A percentile compares a stretch with the other conserved stretches of the same genome.
Conservation (phyloP, 2,797 vertebrate species). For the Rhyacichthys aspro region DNA sequence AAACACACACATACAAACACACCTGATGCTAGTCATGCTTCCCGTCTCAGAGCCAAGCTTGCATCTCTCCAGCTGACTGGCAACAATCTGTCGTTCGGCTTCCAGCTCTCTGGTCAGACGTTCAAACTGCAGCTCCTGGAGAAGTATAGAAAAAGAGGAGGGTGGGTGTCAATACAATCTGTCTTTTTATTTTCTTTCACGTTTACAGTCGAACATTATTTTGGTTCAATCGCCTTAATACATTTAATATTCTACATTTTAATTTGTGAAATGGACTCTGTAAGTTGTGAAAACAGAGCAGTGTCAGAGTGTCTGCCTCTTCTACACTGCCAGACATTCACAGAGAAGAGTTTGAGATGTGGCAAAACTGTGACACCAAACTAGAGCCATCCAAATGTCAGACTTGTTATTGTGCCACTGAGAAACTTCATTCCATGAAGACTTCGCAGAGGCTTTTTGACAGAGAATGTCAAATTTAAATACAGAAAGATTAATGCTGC, state of each 20-base stretch:
- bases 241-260: too few species aligned
- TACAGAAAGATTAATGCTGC: constrained; percentile 5
- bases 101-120: constrained; percentile 98
- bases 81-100: constrained; percentile 97
- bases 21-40: constrained; percentile 99
- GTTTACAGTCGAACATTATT: constrained; percentile 49
- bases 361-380: constrained; percentile 25
- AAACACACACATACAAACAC: constrained; percentile 34
- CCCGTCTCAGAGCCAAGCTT: constrained; percentile 98
- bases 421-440: neutral
- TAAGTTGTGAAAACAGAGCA: constrained; percentile 41
- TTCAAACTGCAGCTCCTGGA: constrained; percentile 98
- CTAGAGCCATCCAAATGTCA: constrained; percentile 31
- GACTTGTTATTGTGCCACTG: constrained; percentile 22
- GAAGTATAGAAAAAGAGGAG: constrained; percentile 31
- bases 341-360: constrained; percentile 33
- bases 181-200: constrained; percentile 49
- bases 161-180: constrained; percentile 43
- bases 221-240: constrained; percentile 36
- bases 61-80: constrained; percentile 99
- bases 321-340: constrained; percentile 32
- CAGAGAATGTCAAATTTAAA: constrained; percentile 2
- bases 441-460: constrained; percentile 5
- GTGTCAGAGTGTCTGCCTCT: constrained; percentile 30
- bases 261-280: constrained; percentile 57